Conservation (phyloP, 2,113 vertebrate genomes). For the Dunckerocampus dactyliophorus region DNA sequence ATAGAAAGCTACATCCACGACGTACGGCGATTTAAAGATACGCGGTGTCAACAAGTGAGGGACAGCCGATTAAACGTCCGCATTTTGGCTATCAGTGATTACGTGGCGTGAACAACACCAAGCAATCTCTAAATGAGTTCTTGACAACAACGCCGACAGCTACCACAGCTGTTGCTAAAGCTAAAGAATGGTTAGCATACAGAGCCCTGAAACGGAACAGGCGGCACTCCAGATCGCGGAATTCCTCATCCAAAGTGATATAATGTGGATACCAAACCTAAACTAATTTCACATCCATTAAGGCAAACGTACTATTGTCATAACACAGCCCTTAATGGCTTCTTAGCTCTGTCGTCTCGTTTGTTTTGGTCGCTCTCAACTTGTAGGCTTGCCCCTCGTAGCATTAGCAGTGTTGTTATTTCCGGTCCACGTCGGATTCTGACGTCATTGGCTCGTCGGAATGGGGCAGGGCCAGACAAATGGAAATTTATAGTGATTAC, state of each 20-base stretch:
- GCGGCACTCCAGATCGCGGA: constrained; percentile 2
- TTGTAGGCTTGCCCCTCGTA: constrained; percentile 21
- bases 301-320: not conserved
- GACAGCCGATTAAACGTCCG: not conserved
- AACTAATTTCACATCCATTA: not conserved
- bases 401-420: constrained; percentile 53
- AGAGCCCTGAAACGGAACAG: constrained; percentile 15
- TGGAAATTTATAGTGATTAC: no score
- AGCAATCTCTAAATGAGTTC: not conserved
- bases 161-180: constrained; percentile 25
- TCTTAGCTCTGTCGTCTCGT: constrained; percentile 26
- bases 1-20: constrained; percentile 21
- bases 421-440: constrained; percentile 74
- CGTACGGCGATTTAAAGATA: not conserved
- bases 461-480: not conserved
- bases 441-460: constrained; percentile 33
- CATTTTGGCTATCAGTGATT: not conserved
- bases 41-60: not conserved
- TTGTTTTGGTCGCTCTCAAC: constrained; percentile 66
- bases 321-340: constrained; percentile 4
- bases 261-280: not conserved
- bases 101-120: not conserved
- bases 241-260: not conserved
- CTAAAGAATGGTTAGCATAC: not conserved
- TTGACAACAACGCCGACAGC: constrained; percentile 13